Base-by-base conservation (phyloP, 1,140 invertebrate species). In the Drosophila pruinosa region DNA sequence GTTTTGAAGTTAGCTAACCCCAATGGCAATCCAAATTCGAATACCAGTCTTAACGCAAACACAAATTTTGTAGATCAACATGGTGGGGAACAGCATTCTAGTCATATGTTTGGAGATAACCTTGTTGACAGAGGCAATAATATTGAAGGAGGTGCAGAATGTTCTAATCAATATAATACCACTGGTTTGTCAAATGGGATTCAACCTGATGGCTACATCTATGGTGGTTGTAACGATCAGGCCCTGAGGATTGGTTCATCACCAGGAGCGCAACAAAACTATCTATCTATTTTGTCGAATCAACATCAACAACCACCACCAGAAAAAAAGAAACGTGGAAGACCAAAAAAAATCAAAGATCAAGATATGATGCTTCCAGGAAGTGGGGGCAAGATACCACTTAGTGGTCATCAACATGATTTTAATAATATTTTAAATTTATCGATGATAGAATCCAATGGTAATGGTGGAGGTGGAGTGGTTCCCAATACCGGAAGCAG, bases 301-400 rank as follows among this genome's bases (percentile, higher is more conserved):
- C 76, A 67, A 4, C 70, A 81, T 8, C 22, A 63, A 3, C 75
- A 64, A 4, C 43, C 75, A 6, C 67, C 95, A 22, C 94, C 95
- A 0, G 94, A 95, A n/a, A 97, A 97, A 92, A 97, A 97, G 92
- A 97, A 97, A 89, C 93, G 97, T 12, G 97, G 96, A 0, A 92
- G 97, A 17, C 97, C 97, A 28, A 97, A 97, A 92, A 97, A 97
- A 91, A 95, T 97, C 2, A 95, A 96, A 82, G 94, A 93, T 2
- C 94, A 94, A 90, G 93, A 93, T 26, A 36, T 78, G 14, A 72
- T 71, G 4, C 78, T 89, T 62, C 43, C 72, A 10, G 10, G 28
- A 1, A 68, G 53, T 3, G 74, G 48, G 8, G n/a, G 34, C 0
- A 81, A 72, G 64, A 68, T 75, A 4, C 12, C 50, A 7, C 63